A percentile compares a stretch with the other conserved stretches of the same genome.
These are phyloP conservation scores for Pocillopora damicornis DNA, from an alignment of 64 coral and sea anemone species.

Conservation along the genomic window DNA sequence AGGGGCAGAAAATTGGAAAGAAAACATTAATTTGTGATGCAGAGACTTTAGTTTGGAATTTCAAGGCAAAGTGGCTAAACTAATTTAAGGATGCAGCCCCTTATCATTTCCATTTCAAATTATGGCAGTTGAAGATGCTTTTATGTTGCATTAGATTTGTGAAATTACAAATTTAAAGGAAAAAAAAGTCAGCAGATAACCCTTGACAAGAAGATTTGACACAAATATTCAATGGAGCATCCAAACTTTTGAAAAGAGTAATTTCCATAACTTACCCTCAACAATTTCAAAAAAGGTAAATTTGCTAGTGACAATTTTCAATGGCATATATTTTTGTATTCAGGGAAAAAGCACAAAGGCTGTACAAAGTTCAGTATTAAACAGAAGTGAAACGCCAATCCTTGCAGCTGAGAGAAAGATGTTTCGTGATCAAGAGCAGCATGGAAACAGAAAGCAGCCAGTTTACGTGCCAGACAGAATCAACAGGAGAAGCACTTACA, in stretches of 20 bases:
- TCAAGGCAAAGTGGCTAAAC: too few species aligned
- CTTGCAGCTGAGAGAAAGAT: conserved; percentile 80
- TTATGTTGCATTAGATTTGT: too few species aligned
- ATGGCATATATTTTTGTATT: not conserved
- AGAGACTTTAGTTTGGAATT: too few species aligned
- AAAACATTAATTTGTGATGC: too few species aligned
- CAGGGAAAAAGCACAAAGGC: conserved; percentile 3
- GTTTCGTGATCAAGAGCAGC: conserved; percentile 1
- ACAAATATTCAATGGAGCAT: too few species aligned
- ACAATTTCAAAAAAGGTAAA: not conserved
- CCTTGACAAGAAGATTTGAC: too few species aligned
- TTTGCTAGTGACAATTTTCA: not conserved
- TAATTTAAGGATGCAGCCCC: too few species aligned
- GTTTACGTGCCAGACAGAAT: conserved; percentile 82
- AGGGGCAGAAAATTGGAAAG: too few species aligned
- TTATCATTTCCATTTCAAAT: too few species aligned
- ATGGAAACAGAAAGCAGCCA: conserved; percentile 13
- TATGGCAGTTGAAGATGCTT: too few species aligned
- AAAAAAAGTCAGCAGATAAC: too few species aligned
- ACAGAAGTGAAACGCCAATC: conserved; percentile 67
- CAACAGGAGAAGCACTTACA: conserved; percentile 87
- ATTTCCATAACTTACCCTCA: not conserved
- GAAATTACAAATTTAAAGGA: too few species aligned
- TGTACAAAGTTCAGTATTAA: not conserved
- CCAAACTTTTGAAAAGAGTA: not conserved